Conservation (phyloP, 2,888 invertebrate genomes). For the Drosophila recens region DNA sequence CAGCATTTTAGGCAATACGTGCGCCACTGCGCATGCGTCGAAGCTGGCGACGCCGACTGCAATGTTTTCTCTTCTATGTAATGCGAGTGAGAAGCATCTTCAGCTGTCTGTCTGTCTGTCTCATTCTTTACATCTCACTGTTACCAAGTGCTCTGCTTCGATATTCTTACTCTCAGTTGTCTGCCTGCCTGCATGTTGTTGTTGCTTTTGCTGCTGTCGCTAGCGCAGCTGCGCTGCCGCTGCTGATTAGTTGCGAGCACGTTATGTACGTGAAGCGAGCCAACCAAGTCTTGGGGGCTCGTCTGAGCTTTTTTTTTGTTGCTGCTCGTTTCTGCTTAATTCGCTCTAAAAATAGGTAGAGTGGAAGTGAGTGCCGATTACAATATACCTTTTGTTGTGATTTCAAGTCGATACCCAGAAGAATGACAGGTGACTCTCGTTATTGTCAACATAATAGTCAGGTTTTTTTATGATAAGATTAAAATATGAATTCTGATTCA, state of each 20-base stretch:
- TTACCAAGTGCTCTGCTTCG: slow-evolving; percentile 33
- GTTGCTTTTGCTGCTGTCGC: slow-evolving; percentile 4
- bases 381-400: not conserved
- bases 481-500: not conserved
- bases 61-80: slow-evolving; percentile 17
- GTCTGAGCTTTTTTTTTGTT: slow-evolving; percentile 44
- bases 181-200: slow-evolving; percentile 14
- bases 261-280: slow-evolving; percentile 32
- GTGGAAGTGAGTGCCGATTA: slow-evolving; percentile 13
- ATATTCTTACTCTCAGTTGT: slow-evolving; percentile 5
- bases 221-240: slow-evolving; percentile 9
- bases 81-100: not conserved
- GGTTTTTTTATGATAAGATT: not conserved
- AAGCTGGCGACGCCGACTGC: slow-evolving; percentile 28
- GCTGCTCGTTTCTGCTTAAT: slow-evolving; percentile 33
- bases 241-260: slow-evolving; percentile 20
- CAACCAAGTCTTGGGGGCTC: slow-evolving; percentile 65
- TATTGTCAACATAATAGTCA: slow-evolving; percentile 22
- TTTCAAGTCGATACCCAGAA: slow-evolving; percentile 18
- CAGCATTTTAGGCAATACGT: slow-evolving; percentile 63
- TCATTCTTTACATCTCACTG: slow-evolving; percentile 29
- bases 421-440: slow-evolving; percentile 20
- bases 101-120: not conserved
- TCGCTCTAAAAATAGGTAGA: slow-evolving; percentile 38
- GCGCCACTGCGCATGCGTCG: slow-evolving; percentile 55